Evolutionary conservation across 35 echinoderm and acorn worm species (phyloP).

Genomic region (Hemicentrotus pulcherrimus): DNA sequence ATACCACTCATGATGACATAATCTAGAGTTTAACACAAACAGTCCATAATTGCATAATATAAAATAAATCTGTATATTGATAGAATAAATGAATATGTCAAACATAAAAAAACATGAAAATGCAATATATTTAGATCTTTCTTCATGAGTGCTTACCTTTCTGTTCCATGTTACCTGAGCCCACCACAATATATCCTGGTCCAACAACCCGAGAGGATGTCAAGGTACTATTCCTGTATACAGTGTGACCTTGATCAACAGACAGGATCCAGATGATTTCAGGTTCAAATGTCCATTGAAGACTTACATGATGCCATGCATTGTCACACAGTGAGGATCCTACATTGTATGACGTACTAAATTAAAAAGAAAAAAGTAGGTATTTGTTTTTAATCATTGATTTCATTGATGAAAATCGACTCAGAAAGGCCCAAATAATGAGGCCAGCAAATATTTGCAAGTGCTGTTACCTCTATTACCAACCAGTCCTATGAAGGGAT

Average conservation of each 20-base stretch:
- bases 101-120: no score
- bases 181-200: not conserved
- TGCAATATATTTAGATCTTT: not conserved
- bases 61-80: no score
- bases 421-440: no score
- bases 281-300: not conserved
- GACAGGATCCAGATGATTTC: not conserved
- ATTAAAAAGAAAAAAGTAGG: not conserved
- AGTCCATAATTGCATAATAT: not conserved
- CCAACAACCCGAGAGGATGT: not conserved
- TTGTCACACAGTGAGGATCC: constrained; percentile 21
- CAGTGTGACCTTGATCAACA: not conserved
- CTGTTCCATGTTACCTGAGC: constrained; percentile 5
- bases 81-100: no score
- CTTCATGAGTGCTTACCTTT: not conserved
- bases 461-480: no score
- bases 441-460: no score
- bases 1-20: constrained; percentile 20
- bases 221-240: not conserved
- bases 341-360: not conserved
- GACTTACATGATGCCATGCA: constrained; percentile 11
- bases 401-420: no score
- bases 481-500: no score
- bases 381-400: not conserved
- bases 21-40: not conserved